Percentiles rank a stretch among this genome's conserved stretches.
Evolutionary conservation across 2,113 vertebrate species (phyloP).

Genomic region (Siniperca knerii): DNA sequence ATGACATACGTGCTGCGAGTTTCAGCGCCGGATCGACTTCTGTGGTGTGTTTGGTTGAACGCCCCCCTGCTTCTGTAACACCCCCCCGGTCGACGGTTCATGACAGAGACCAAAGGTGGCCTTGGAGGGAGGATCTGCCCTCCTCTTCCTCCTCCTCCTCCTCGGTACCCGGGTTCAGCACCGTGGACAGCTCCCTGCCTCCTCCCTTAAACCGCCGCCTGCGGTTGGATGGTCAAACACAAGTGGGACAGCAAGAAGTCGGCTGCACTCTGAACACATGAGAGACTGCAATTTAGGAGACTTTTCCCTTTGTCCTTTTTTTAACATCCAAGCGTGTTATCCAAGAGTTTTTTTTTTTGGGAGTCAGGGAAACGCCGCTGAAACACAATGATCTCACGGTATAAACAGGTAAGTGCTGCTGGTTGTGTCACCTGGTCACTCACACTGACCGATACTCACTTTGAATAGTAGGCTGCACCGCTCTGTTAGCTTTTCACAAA

Average conservation of each 20-base stretch:
- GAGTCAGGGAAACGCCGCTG: conserved; percentile 51
- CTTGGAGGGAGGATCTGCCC: conserved; percentile 27
- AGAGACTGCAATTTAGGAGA: not conserved
- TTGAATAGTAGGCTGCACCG: not conserved
- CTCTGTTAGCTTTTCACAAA: not conserved
- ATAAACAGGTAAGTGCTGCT: conserved; percentile 81
- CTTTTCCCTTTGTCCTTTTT: not conserved
- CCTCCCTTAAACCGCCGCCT: conserved; percentile 21
- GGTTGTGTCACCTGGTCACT: not conserved
- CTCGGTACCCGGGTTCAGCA: conserved; percentile 77
- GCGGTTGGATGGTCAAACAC: conserved; percentile 9
- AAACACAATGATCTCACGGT: conserved; percentile 78
- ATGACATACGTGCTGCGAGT: conserved; percentile 56
- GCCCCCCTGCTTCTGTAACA: not conserved
- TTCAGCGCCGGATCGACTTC: conserved; percentile 25
- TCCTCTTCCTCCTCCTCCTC: conserved; percentile 19
- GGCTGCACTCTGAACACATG: conserved; percentile 36
- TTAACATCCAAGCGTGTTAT: not conserved
- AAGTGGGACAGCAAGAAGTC: conserved; percentile 25
- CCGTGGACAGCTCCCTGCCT: conserved; percentile 80
- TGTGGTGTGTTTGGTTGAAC: not conserved
- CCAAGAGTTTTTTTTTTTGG: conserved; percentile 1
- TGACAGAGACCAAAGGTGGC: conserved; percentile 30
- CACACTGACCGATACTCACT: conserved; percentile 13
- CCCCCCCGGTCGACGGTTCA: not conserved